Percentiles rank a stretch among this genome's conserved stretches.
Evolutionary conservation across 2,888 invertebrate genomes (phyloP).

Genomic region (Metellina segmentata): DNA sequence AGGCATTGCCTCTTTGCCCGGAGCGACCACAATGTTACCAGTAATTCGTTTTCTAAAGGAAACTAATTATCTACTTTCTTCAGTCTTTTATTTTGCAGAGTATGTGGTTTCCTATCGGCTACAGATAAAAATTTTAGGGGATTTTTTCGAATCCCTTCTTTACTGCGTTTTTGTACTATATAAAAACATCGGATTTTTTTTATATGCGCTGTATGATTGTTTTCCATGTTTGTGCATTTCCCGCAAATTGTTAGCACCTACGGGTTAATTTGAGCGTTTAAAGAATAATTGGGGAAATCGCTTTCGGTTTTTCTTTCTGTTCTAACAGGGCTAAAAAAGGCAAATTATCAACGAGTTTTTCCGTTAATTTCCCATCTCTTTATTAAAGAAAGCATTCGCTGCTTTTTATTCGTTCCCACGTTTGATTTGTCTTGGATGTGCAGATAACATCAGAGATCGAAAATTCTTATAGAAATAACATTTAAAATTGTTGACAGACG

Average conservation of each 20-base stretch:
- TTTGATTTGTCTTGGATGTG: too few relatives aligned
- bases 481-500: too few relatives aligned
- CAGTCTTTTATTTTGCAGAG: neutral
- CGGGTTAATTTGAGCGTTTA: neutral
- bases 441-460: too few relatives aligned
- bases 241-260: neutral
- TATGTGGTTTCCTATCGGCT: neutral
- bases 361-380: neutral
- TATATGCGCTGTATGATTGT: neutral
- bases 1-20: neutral
- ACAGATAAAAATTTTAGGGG: neutral
- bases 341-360: neutral
- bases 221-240: neutral
- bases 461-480: too few relatives aligned
- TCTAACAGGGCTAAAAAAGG: neutral
- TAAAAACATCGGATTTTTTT: neutral
- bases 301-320: neutral
- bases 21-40: neutral
- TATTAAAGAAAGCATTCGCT: too few relatives aligned
- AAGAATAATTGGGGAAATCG: neutral
- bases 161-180: neutral
- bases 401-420: too few relatives aligned
- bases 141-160: neutral
- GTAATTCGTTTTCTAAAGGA: constrained; percentile 14
- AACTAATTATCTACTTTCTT: constrained; percentile 15